phyloP scores from a whole-genome alignment of 2,797 vertebrate species.

The Babyrousa celebensis region DNA sequence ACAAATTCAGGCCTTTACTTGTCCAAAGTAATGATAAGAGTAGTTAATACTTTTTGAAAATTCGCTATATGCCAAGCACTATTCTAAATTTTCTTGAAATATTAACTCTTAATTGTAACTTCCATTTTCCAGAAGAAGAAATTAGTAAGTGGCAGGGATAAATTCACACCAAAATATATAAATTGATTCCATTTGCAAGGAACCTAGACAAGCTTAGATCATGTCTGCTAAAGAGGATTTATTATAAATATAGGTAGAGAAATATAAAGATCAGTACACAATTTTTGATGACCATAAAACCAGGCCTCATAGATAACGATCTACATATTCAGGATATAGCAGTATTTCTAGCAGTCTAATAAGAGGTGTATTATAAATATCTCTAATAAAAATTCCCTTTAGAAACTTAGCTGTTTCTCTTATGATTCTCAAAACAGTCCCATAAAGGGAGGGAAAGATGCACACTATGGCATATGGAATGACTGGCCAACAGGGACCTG shows the following conservation, averaged over 20 bases:
- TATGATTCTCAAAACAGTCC: not conserved
- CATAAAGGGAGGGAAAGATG: too few species aligned
- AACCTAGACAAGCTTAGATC: not conserved
- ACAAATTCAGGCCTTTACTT: not conserved
- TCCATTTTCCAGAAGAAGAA: not conserved
- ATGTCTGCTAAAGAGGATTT: not conserved
- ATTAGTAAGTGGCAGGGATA: not conserved
- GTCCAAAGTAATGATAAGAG: not conserved
- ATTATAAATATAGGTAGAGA: not conserved
- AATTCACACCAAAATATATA: not conserved
- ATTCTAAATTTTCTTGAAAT: not conserved
- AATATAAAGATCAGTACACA: not conserved
- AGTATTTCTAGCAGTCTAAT: not conserved
- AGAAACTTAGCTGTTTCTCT: slow-evolving; percentile 5
- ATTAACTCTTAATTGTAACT: not conserved
- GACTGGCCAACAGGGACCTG: too few species aligned
- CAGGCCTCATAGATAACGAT: not conserved
- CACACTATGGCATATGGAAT: too few species aligned
- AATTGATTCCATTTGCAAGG: not conserved
- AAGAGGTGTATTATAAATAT: not conserved
- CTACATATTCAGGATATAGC: not conserved
- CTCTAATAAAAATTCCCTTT: not conserved
- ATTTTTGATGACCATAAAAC: slow-evolving; percentile 18
- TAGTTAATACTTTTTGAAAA: not conserved
- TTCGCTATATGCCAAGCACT: not conserved